These are phyloP conservation scores for Smittia sp. DNA, from an alignment of 2,888 invertebrate genomes.

Conservation along the genomic window DNA sequence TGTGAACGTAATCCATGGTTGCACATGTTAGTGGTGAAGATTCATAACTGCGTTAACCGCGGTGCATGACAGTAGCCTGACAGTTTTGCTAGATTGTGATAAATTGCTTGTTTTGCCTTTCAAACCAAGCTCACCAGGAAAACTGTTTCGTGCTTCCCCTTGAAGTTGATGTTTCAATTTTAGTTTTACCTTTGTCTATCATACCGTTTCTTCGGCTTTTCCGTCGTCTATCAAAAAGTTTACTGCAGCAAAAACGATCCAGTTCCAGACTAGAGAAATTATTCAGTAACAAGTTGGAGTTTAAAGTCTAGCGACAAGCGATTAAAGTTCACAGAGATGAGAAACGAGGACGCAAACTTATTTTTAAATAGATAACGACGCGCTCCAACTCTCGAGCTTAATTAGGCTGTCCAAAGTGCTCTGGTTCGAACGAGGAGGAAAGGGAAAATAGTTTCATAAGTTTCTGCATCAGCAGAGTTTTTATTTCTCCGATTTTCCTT, in stretches of 20 bases:
- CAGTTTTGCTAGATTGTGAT: too few species aligned
- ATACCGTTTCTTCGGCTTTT: too few species aligned
- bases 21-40: background rate
- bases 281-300: too few species aligned
- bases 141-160: too few species aligned
- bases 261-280: too few species aligned
- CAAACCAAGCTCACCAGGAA: too few species aligned
- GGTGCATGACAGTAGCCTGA: too few species aligned
- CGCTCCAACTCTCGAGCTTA: conserved; percentile 27
- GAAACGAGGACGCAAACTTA: background rate
- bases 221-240: too few species aligned
- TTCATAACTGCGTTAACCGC: background rate
- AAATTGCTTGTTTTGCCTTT: too few species aligned
- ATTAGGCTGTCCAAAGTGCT: conserved; percentile 39
- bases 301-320: background rate
- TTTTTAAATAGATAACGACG: conserved; percentile 25
- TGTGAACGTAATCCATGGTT: background rate
- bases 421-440: background rate
- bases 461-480: conserved; percentile 33
- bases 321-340: background rate
- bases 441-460: conserved; percentile 37
- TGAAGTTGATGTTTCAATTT: too few species aligned
- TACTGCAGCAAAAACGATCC: too few species aligned
- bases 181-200: too few species aligned
- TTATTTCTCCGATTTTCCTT: conserved; percentile 15